Evolutionary conservation across 2,888 invertebrate species (phyloP), one percentile per base, ranked within the genome.

Genomic region (Aproaerema taeniolella): DNA sequence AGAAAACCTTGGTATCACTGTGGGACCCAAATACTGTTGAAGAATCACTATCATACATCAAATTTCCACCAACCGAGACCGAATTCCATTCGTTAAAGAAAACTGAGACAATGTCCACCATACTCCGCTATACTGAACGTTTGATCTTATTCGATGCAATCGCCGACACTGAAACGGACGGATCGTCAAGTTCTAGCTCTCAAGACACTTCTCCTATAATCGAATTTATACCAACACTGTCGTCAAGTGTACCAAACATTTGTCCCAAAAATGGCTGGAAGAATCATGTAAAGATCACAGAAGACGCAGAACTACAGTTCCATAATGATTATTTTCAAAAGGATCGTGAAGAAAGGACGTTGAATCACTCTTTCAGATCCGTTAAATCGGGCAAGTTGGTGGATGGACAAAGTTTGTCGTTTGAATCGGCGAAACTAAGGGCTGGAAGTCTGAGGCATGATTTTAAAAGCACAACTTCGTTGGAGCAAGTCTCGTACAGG

Each of bases 11-110:
- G 40, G 80, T 96, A 2, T 91, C 92, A 35, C 88, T 96, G 1
- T 97, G 96, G 94, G 95, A 96, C 66, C 93, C 95, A 0, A 91
- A 91, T 6, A 81, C 95, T 25, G 93, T 97, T 0, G 96, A 96
- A 64, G 95, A 96, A 64, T 94, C 95, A 0, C 87, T 97, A 31
- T 91, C 91, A 7, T 94, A 93, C 57, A 90, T 96, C 32, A 95
- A 95, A 55, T 92, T 93, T 68, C 91, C 94, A n/a, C 54, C 55
- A 8, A 57, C 41, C n/a, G 61, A 66, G n/a, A 60, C 65, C 12
- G 45, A 53, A 0, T n/a, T n/a, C n/a, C n/a, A n/a, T n/a, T n/a
- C n/a, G n/a, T n/a, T n/a, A n/a, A n/a, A n/a, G n/a, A n/a, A n/a
- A n/a, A n/a, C n/a, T n/a, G 68, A 74, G 12, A 87, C 90, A 0